Base-by-base conservation (phyloP, 2,888 invertebrate species). In the Apamea anceps region DNA sequence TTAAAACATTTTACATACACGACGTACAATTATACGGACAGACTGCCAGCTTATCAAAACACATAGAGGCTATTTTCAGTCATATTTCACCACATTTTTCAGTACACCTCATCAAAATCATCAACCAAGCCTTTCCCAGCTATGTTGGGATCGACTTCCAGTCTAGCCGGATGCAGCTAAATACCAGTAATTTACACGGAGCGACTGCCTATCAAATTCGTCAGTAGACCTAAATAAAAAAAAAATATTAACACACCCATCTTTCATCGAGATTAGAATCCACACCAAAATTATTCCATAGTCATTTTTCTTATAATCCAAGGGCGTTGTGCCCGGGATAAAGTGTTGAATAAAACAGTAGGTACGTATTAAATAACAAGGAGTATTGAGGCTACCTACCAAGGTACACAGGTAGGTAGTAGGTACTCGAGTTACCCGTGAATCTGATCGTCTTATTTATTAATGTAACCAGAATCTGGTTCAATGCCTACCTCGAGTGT, bases 281-380 rank as follows among this genome's bases (percentile, higher is more conserved):
- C 65, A n/a, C 71, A 66, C 48, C 51, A 74, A 85, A 81, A 79
- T 79, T 57, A 81, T 80, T 71, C 73, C 65, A 80, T 83, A 86
- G 68, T 68, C 0, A 79, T 82, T 85, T 85, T 82, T 86, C 81
- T 85, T 70, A 57, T 84, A 77, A 84, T 86, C 82, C 85, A 86
- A 81, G 79, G 81, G 72, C 79, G 72, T 18, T 79, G 75, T 82
- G 68, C 77, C 72, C 65, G 63, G 73, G 66, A 82, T 82, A 82
- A 79, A 80, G 75, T 80, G 75, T 78, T 89, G 88, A 89, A 89
- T 89, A 89, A 90, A 80, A 87, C 80, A 89, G 87, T 51, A 80
- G 80, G 68, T 75, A 72, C 73, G 74, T 87, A 82, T 86, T 89
- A 85, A 90, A 89, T 90, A 90, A 88, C 81, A 83, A 88, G 79